Evolutionary conservation across 2,888 invertebrate genomes (phyloP).

Genomic region (Himalopsyche anomala): DNA sequence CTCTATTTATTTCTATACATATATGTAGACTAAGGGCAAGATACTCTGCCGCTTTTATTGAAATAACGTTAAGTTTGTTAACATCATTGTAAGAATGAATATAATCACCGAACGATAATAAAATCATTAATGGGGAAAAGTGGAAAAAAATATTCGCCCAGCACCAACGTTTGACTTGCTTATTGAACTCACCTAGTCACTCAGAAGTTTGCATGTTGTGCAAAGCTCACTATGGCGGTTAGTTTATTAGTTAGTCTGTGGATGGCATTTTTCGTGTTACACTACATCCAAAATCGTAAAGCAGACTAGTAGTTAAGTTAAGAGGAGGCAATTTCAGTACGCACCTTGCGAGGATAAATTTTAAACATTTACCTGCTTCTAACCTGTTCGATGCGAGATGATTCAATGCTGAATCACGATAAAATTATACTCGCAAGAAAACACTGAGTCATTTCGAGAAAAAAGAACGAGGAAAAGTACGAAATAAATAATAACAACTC

Average conservation of each 20-base stretch:
- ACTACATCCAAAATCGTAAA: background rate
- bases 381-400: background rate
- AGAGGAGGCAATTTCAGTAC: background rate
- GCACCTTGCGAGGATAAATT: background rate
- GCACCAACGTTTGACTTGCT: background rate
- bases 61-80: too few relatives aligned
- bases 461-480: too few relatives aligned
- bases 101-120: too few relatives aligned
- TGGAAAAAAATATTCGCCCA: too few relatives aligned
- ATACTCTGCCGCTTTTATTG: too few relatives aligned
- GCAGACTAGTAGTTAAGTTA: background rate
- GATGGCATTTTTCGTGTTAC: too few relatives aligned
- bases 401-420: background rate
- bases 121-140: too few relatives aligned
- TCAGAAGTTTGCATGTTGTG: background rate
- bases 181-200: background rate
- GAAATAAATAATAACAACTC: too few relatives aligned
- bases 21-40: too few relatives aligned
- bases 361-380: background rate
- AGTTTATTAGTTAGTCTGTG: too few relatives aligned
- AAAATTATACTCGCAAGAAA: background rate
- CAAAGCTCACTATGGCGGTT: background rate
- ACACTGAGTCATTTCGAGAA: background rate
- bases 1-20: too few relatives aligned
- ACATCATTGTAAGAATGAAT: too few relatives aligned